phyloP scores from a whole-genome alignment of 2,797 vertebrate species.

The Myoxocephalus aenaeus region DNA sequence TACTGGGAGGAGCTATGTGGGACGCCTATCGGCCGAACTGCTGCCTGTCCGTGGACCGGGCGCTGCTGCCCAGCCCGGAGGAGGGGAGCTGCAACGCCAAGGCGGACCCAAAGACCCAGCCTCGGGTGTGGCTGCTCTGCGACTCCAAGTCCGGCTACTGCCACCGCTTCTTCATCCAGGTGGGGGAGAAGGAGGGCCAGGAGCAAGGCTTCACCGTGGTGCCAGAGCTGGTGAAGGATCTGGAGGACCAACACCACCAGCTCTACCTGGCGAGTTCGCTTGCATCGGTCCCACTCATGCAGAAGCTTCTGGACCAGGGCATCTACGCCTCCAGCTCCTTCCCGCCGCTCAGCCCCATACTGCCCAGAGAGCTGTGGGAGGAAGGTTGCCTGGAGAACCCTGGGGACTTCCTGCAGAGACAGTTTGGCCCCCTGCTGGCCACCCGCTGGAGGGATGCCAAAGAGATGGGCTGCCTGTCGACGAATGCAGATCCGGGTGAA shows the following conservation, averaged over 20 bases:
- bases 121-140: slow-evolving; percentile 86
- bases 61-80: slow-evolving; percentile 78
- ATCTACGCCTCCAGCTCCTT: slow-evolving; percentile 84
- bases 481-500: slow-evolving; percentile 75
- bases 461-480: slow-evolving; percentile 84
- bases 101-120: slow-evolving; percentile 59
- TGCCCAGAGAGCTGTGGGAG: slow-evolving; percentile 78
- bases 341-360: slow-evolving; percentile 62
- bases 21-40: slow-evolving; percentile 79
- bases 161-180: slow-evolving; percentile 81
- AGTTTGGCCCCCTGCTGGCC: slow-evolving; percentile 76
- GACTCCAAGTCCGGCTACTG: slow-evolving; percentile 89
- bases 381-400: slow-evolving; percentile 67
- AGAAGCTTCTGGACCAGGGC: slow-evolving; percentile 73
- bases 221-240: slow-evolving; percentile 70
- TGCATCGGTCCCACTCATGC: slow-evolving; percentile 77
- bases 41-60: slow-evolving; percentile 81
- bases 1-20: slow-evolving; percentile 77
- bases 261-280: slow-evolving; percentile 81
- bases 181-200: slow-evolving; percentile 35
- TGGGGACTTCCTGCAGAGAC: slow-evolving; percentile 81
- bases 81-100: slow-evolving; percentile 47
- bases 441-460: slow-evolving; percentile 86
- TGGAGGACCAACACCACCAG: slow-evolving; percentile 82
- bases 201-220: slow-evolving; percentile 77